A percentile compares a stretch with the other conserved stretches of the same genome.
phyloP scores from a whole-genome alignment of 1,140 invertebrate species.

The Dryas iulia region DNA sequence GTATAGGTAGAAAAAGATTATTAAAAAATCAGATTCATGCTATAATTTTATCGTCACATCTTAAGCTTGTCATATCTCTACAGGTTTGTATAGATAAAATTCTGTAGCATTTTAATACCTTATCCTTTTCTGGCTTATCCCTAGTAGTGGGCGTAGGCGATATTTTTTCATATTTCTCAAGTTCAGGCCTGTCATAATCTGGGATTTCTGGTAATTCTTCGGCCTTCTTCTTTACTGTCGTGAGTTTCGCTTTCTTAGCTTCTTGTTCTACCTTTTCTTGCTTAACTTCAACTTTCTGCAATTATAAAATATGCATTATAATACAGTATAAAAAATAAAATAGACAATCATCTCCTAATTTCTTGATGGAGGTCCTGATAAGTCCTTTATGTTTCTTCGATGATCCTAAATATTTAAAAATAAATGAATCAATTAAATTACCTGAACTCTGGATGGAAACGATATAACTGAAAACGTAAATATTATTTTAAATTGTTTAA shows the following conservation, averaged over 20 bases:
- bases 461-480: neutral
- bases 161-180: conserved; percentile 82
- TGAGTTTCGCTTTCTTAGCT: conserved; percentile 69
- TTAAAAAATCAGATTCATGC: neutral
- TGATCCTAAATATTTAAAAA: conserved; percentile 2
- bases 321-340: neutral
- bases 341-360: neutral
- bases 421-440: neutral
- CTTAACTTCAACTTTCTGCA: conserved; percentile 73
- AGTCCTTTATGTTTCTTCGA: neutral
- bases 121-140: conserved; percentile 72
- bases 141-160: conserved; percentile 57
- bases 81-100: neutral
- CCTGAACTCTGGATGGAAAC: neutral
- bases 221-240: conserved; percentile 76
- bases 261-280: conserved; percentile 68
- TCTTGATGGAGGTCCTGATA: neutral
- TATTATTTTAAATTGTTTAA: neutral
- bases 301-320: conserved; percentile 21
- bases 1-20: conserved; percentile 16
- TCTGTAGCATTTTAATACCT: conserved; percentile 31
- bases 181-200: conserved; percentile 82
- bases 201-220: conserved; percentile 88
- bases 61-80: neutral
- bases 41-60: neutral